Conservation (phyloP, 30 jellyfish, hydroid and myxozoan genomes). For the Morbakka virulenta region DNA sequence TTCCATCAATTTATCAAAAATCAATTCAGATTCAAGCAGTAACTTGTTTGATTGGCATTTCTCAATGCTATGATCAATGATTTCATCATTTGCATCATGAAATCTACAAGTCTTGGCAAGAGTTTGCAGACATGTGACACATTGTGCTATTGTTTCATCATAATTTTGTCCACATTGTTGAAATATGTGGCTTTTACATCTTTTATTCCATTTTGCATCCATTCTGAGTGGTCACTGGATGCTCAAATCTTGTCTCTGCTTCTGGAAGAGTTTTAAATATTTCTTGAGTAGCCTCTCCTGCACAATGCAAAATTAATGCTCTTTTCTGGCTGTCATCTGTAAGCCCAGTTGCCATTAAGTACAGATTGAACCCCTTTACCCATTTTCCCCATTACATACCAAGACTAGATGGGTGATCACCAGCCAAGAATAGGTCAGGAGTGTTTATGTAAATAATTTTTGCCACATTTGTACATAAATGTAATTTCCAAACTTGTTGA, state of each 20-base stretch:
- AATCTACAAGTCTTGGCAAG: slow-evolving; percentile 15
- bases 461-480: too few relatives aligned
- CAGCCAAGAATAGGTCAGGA: too few relatives aligned
- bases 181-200: slow-evolving; percentile 24
- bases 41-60: background rate
- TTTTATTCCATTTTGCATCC: too few relatives aligned
- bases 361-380: background rate
- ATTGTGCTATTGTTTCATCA: slow-evolving; percentile 6
- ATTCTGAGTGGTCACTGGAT: too few relatives aligned
- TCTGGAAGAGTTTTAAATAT: slow-evolving; percentile 17
- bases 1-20: too few relatives aligned
- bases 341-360: slow-evolving; percentile 8
- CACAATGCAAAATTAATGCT: slow-evolving; percentile 13
- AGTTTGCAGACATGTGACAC: background rate
- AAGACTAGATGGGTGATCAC: slow-evolving; percentile 8
- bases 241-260: too few relatives aligned
- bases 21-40: too few relatives aligned
- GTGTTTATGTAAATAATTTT: too few relatives aligned
- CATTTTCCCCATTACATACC: slow-evolving; percentile 8
- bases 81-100: slow-evolving; percentile 3
- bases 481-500: too few relatives aligned
- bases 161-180: background rate
- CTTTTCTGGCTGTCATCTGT: background rate
- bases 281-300: slow-evolving; percentile 18
- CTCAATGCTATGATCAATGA: slow-evolving; percentile 5